Percentiles rank a stretch among this genome's conserved stretches.
Evolutionary conservation across 2,113 vertebrate species (phyloP).

Genomic region (Sterrhoptilus dennistouni): DNA sequence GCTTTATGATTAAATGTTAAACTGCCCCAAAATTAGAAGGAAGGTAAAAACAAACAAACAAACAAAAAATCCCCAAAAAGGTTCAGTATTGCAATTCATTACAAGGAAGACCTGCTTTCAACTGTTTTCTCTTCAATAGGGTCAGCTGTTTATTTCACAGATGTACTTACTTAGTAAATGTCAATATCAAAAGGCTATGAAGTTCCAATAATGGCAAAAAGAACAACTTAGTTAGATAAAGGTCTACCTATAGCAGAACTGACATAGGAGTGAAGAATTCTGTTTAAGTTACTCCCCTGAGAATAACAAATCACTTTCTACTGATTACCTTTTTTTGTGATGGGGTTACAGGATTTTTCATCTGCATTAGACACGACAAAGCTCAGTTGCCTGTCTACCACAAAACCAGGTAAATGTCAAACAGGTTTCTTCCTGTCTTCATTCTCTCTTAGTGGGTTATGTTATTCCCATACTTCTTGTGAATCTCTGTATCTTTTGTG

Average conservation of each 20-base stretch:
- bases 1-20: neutral
- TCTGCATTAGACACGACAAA: neutral
- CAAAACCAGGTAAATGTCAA: neutral
- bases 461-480: neutral
- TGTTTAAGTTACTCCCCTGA: neutral
- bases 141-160: neutral
- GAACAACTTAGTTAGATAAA: neutral
- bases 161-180: neutral
- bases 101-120: neutral
- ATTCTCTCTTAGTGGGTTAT: neutral
- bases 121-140: neutral
- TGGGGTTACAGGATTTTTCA: neutral
- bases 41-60: neutral
- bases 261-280: neutral
- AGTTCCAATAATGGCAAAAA: neutral
- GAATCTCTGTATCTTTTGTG: neutral
- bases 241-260: neutral
- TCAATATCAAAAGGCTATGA: neutral
- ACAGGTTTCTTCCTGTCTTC: neutral
- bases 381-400: neutral
- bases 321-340: neutral
- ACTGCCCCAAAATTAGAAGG: neutral
- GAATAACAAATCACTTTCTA: neutral
- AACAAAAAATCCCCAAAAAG: neutral
- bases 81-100: neutral